These are phyloP conservation scores for Tetropium fuscum DNA, from an alignment of 2,888 invertebrate species.

Conservation along the genomic window DNA sequence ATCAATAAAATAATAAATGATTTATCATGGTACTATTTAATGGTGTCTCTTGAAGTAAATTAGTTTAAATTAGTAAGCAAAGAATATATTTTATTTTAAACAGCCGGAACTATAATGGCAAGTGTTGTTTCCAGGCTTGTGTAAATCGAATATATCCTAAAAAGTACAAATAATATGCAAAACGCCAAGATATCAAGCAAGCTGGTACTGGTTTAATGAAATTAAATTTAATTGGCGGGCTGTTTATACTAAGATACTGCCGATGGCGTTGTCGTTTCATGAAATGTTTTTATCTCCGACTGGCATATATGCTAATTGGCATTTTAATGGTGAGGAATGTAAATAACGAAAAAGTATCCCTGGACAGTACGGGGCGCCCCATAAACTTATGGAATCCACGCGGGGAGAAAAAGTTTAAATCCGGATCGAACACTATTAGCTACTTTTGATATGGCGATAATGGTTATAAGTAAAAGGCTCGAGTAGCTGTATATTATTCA, in stretches of 20 bases:
- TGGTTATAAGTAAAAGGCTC: no score
- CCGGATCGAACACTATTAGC: no score
- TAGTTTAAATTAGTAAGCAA: no score
- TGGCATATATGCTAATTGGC: slow-evolving; percentile 55
- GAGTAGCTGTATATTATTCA: no score
- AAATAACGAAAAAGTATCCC: slow-evolving; percentile 5
- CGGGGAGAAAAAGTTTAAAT: background rate
- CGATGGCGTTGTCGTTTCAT: slow-evolving; percentile 42
- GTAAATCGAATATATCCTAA: no score
- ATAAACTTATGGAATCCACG: slow-evolving; percentile 4
- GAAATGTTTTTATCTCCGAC: slow-evolving; percentile 53
- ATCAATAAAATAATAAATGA: no score
- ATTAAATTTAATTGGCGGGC: slow-evolving; percentile 58
- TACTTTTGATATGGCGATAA: no score
- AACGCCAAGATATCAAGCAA: slow-evolving; percentile 40
- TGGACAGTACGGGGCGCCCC: slow-evolving; percentile 12
- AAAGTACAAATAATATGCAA: slow-evolving; percentile 39
- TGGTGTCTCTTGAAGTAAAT: no score
- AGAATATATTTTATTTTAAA: no score
- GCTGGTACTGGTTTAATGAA: slow-evolving; percentile 53
- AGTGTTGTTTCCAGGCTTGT: no score
- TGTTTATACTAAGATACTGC: slow-evolving; percentile 45
- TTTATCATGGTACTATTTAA: no score
- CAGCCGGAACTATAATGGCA: no score
- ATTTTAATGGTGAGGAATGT: slow-evolving; percentile 38